Conservation (phyloP, 1,140 invertebrate species). For the Diabrotica virgifera region DNA sequence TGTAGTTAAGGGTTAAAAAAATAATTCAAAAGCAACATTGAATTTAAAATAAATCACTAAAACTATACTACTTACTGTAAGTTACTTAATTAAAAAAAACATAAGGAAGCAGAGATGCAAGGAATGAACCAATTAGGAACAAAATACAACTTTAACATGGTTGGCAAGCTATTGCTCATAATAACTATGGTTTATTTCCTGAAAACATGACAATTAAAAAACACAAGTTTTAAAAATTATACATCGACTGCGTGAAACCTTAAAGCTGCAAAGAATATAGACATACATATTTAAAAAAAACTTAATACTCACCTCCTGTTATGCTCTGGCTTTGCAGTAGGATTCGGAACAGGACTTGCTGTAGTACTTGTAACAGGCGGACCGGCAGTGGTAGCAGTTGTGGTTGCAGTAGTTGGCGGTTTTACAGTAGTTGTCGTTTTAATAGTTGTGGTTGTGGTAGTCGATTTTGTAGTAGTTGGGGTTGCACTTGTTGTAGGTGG, state of each 20-base stretch:
- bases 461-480: background rate
- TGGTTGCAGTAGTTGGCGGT: slow-evolving; percentile 10
- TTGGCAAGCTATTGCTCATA: slow-evolving; percentile 3
- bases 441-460: slow-evolving; percentile 26
- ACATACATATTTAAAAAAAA: background rate
- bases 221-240: no score
- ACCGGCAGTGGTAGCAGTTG: slow-evolving; percentile 26
- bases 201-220: background rate
- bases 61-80: no score
- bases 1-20: no score
- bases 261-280: background rate
- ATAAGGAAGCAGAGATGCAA: background rate
- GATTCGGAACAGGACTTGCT: slow-evolving; percentile 14
- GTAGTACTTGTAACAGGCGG: slow-evolving; percentile 23
- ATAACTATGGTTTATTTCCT: slow-evolving; percentile 2
- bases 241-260: background rate
- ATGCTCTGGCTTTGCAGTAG: slow-evolving; percentile 19
- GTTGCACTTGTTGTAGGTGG: background rate
- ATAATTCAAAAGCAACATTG: no score
- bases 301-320: background rate
- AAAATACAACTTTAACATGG: background rate
- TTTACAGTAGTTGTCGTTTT: slow-evolving; percentile 2
- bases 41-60: no score
- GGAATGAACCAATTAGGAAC: background rate
- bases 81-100: no score